phyloP scores from a whole-genome alignment of 2,888 invertebrate species.

The Tinea pellionella region DNA sequence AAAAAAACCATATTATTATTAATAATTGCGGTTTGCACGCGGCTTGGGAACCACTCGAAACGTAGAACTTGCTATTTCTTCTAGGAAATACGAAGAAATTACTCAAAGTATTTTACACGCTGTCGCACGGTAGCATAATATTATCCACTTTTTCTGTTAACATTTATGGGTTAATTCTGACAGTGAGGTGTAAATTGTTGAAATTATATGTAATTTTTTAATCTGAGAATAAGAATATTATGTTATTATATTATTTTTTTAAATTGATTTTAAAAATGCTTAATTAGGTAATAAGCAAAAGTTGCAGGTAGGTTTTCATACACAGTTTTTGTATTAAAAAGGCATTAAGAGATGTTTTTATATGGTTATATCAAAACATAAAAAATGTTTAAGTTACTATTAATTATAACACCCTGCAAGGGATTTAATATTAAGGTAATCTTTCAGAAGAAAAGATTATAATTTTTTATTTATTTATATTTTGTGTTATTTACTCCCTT shows the following conservation, averaged over 20 bases:
- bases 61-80: constrained; percentile 3
- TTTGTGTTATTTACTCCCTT: constrained; percentile 15
- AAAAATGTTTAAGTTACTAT: no score
- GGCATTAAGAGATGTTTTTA: no score
- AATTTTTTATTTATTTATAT: neutral
- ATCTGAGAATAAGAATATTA: neutral
- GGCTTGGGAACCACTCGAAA: constrained; percentile 1
- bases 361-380: no score
- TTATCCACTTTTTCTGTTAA: neutral
- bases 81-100: constrained; percentile 11
- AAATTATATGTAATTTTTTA: neutral
- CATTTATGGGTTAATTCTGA: constrained; percentile 9
- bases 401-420: no score
- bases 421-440: no score
- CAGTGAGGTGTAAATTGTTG: constrained; percentile 3
- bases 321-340: no score
- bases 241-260: neutral
- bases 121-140: constrained; percentile 13
- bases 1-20: constrained; percentile 63
- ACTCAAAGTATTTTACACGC: constrained; percentile 1
- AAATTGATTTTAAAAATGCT: neutral
- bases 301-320: no score
- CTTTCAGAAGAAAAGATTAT: no score
- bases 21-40: constrained; percentile 32
- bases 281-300: neutral